A percentile compares a stretch with the other conserved stretches of the same genome.
phyloP scores from a whole-genome alignment of 2,888 invertebrate species.

The Pasiphila rectangulata region DNA sequence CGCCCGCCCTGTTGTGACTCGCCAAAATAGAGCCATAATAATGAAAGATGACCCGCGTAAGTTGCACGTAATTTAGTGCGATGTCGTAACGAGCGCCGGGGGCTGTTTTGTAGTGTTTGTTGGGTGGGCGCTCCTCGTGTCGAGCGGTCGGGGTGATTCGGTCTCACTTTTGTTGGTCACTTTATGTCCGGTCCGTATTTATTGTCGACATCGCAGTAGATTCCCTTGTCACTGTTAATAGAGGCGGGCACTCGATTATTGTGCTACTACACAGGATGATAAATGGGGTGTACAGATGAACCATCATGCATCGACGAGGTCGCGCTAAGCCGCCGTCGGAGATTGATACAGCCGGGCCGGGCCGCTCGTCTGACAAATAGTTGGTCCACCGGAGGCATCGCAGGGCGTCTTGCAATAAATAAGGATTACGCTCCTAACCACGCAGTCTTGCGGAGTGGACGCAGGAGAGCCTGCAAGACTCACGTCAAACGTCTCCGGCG shows the following conservation, averaged over 20 bases:
- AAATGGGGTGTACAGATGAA: slow-evolving; percentile 43
- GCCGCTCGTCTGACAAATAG: slow-evolving; percentile 68
- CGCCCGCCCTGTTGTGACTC: slow-evolving; percentile 75
- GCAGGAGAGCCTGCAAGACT: slow-evolving; percentile 52
- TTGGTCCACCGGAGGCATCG: slow-evolving; percentile 71
- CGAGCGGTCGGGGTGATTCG: slow-evolving; percentile 59
- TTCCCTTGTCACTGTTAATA: slow-evolving; percentile 56
- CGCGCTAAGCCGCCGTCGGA: slow-evolving; percentile 57
- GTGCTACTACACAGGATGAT: slow-evolving; percentile 41
- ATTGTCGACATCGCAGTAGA: slow-evolving; percentile 55
- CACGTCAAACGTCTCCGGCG: slow-evolving; percentile 54
- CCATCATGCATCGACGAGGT: slow-evolving; percentile 47
- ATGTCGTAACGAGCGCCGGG: slow-evolving; percentile 60
- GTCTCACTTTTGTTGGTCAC: slow-evolving; percentile 73
- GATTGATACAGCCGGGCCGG: slow-evolving; percentile 68
- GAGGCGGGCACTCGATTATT: slow-evolving; percentile 47
- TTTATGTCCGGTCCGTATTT: slow-evolving; percentile 61
- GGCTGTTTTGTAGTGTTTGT: slow-evolving; percentile 57
- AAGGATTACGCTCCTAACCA: slow-evolving; percentile 76
- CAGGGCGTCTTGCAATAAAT: slow-evolving; percentile 78
- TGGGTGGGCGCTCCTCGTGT: slow-evolving; percentile 51
- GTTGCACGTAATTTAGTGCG: slow-evolving; percentile 71
- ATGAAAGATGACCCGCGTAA: slow-evolving; percentile 75
- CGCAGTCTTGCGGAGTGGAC: slow-evolving; percentile 70
- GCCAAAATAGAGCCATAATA: slow-evolving; percentile 79